Conservation (phyloP, 1,140 invertebrate species). For the Sarcophaga peregrina region DNA sequence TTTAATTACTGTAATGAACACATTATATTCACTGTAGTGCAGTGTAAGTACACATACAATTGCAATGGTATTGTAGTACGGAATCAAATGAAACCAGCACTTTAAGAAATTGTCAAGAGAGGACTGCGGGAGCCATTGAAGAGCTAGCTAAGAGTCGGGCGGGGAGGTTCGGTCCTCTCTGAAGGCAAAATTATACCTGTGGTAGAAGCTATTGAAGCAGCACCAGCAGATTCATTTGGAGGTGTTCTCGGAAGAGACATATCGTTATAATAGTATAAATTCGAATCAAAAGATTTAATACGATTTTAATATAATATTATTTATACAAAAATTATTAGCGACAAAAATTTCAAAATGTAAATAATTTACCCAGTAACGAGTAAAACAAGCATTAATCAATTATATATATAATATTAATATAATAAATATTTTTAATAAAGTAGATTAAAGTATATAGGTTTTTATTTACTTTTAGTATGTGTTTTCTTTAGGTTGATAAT, state of each 20-base stretch:
- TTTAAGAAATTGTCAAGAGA: too few species aligned
- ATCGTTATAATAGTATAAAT: not conserved
- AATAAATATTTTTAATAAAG: not conserved
- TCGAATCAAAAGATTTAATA: not conserved
- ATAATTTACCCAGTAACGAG: too few species aligned
- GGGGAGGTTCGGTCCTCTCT: too few species aligned
- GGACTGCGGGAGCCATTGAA: too few species aligned
- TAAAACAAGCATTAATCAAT: not conserved
- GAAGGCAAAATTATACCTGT: not conserved
- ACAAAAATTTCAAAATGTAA: too few species aligned
- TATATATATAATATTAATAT: not conserved
- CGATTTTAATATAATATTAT: too few species aligned
- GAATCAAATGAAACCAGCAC: too few species aligned
- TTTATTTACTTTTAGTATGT: not conserved
- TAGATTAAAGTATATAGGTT: not conserved
- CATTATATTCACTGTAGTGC: not conserved
- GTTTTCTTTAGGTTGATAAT: constrained; percentile 6
- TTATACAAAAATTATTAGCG: too few species aligned
- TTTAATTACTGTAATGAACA: not conserved
- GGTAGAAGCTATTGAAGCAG: not conserved
- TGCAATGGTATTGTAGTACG: too few species aligned
- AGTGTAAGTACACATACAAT: too few species aligned
- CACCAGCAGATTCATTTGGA: not conserved
- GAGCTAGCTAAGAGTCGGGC: too few species aligned
- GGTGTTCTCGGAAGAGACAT: not conserved